Conservation (phyloP, 35 echinoderm and acorn worm species). For the Lytechinus variegatus region DNA sequence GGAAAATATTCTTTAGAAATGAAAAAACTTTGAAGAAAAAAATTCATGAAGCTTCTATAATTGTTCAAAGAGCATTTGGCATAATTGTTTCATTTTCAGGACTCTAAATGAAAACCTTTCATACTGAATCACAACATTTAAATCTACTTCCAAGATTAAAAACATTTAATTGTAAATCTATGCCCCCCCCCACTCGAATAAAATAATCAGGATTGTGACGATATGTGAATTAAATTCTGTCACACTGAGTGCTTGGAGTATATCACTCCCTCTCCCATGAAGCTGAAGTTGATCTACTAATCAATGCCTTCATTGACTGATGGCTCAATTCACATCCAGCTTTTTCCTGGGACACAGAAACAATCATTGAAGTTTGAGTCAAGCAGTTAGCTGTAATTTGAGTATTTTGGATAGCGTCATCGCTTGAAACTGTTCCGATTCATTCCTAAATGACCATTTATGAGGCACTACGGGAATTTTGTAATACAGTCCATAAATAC, state of each 20-base stretch:
- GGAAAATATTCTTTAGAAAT: too few relatives aligned
- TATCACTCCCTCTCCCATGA: not conserved
- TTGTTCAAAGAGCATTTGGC: too few relatives aligned
- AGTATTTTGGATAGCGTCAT: not conserved
- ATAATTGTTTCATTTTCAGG: too few relatives aligned
- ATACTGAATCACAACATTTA: too few relatives aligned
- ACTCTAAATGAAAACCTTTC: too few relatives aligned
- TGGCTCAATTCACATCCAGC: not conserved
- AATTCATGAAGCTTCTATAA: too few relatives aligned
- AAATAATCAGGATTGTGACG: not conserved
- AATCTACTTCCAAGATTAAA: too few relatives aligned
- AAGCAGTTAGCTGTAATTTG: not conserved
- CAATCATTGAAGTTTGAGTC: not conserved
- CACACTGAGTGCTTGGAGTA: not conserved
- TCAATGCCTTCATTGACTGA: slow-evolving; percentile 10
- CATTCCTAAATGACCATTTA: not conserved
- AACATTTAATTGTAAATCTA: too few relatives aligned
- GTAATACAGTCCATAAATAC: too few relatives aligned
- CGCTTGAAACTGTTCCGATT: not conserved
- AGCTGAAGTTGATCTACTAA: not conserved
- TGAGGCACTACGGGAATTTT: too few relatives aligned
- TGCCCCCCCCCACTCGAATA: too few relatives aligned
- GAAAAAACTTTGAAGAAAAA: too few relatives aligned
- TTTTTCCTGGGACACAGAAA: not conserved
- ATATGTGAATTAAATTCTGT: not conserved